Conservation (phyloP, 2,888 invertebrate species). For the Cetonia aurata region DNA sequence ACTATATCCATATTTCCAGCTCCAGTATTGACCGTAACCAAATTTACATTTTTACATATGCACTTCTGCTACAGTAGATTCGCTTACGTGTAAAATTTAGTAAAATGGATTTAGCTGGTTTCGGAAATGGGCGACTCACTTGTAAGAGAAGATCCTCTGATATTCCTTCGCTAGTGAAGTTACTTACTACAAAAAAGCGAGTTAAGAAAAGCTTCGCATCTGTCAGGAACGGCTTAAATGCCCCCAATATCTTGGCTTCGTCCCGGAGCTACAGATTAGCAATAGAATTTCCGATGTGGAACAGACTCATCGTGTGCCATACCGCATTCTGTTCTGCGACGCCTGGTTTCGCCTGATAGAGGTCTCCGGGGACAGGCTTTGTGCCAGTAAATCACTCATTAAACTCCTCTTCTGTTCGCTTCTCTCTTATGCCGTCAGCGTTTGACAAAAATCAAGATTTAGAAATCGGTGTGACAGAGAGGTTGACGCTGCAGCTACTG, state of each 20-base stretch:
- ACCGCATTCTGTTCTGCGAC: slow-evolving; percentile 54
- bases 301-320: slow-evolving; percentile 44
- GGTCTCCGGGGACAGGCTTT: slow-evolving; percentile 63
- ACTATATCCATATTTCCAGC: too few species aligned
- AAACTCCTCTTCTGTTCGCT: slow-evolving; percentile 53
- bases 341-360: slow-evolving; percentile 66
- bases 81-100: too few species aligned
- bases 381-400: slow-evolving; percentile 66
- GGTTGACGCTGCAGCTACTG: neutral
- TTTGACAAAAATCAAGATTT: slow-evolving; percentile 43
- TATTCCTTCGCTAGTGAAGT: slow-evolving; percentile 4
- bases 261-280: slow-evolving; percentile 45
- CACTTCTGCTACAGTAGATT: too few species aligned
- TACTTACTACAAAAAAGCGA: slow-evolving; percentile 8
- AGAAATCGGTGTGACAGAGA: slow-evolving; percentile 32
- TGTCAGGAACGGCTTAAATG: slow-evolving; percentile 38
- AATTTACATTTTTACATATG: too few species aligned
- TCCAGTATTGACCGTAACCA: too few species aligned
- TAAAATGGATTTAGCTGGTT: too few species aligned
- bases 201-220: slow-evolving; percentile 29
- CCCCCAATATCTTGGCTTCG: slow-evolving; percentile 42
- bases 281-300: slow-evolving; percentile 41
- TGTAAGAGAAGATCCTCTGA: neutral
- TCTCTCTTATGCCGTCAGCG: slow-evolving; percentile 37
- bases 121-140: too few species aligned